phyloP scores from a whole-genome alignment of 2,797 vertebrate genomes.

The Pagetopsis macropterus region DNA sequence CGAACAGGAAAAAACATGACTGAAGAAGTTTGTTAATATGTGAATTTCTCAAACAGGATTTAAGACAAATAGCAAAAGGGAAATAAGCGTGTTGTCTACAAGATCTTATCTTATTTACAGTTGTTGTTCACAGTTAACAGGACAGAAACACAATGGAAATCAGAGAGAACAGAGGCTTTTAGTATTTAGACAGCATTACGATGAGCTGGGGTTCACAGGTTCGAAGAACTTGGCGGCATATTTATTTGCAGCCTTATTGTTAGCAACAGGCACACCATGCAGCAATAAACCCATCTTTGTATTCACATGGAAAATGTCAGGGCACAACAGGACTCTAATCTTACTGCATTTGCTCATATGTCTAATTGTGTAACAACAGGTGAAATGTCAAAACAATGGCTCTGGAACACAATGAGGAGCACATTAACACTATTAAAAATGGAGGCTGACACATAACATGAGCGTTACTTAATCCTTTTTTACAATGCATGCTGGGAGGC shows the following conservation, averaged over 20 bases:
- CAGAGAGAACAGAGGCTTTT: too few relatives aligned
- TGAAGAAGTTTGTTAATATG: slow-evolving; percentile 21
- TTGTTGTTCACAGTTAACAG: too few relatives aligned
- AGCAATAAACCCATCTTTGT: slow-evolving; percentile 15
- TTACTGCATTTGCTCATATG: slow-evolving; percentile 14
- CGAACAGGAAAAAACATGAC: slow-evolving; percentile 10
- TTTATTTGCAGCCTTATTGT: slow-evolving; percentile 6
- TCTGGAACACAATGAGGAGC: slow-evolving; percentile 19
- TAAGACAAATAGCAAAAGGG: background rate
- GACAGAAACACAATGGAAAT: too few relatives aligned
- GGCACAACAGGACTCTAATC: slow-evolving; percentile 3
- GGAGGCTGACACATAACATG: background rate
- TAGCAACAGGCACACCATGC: background rate
- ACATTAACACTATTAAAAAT: slow-evolving; percentile 10
- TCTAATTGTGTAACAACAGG: slow-evolving; percentile 12
- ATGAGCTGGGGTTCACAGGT: background rate
- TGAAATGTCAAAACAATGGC: slow-evolving; percentile 11
- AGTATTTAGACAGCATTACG: background rate
- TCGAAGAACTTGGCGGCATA: background rate
- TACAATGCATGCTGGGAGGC: background rate
- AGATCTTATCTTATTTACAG: background rate
- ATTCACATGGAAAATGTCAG: background rate
- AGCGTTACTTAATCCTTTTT: background rate
- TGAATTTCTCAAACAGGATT: background rate
- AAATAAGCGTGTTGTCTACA: background rate